Conservation (phyloP, 2,888 invertebrate genomes). For the Galeruca laticollis region DNA sequence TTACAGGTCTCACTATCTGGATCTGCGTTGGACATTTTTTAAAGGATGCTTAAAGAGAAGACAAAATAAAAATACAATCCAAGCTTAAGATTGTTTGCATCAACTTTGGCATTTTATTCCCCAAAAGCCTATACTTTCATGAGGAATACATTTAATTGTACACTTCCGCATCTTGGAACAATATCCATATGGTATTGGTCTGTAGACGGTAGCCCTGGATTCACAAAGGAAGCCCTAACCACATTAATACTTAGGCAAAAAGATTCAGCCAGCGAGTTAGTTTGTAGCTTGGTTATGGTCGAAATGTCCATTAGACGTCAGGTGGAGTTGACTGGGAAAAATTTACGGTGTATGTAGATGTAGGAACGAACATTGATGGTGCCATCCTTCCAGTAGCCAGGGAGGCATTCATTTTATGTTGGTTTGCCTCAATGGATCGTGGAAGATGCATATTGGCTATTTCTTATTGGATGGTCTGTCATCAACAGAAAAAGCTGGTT, state of each 20-base stretch:
- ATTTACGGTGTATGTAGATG: slow-evolving; percentile 52
- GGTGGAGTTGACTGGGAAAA: slow-evolving; percentile 50
- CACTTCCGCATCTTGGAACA: slow-evolving; percentile 40
- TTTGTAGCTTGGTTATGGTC: slow-evolving; percentile 51
- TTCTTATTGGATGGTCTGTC: slow-evolving; percentile 47
- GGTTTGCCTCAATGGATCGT: slow-evolving; percentile 32
- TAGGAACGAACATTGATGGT: slow-evolving; percentile 46
- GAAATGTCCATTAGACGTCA: slow-evolving; percentile 54
- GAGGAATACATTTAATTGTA: neutral
- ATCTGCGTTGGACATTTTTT: slow-evolving; percentile 21
- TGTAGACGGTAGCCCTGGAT: slow-evolving; percentile 48
- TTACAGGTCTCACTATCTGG: slow-evolving; percentile 28
- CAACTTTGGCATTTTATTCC: slow-evolving; percentile 43
- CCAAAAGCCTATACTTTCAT: slow-evolving; percentile 40
- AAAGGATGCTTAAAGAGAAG: slow-evolving; percentile 27
- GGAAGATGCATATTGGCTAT: slow-evolving; percentile 53
- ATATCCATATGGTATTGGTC: slow-evolving; percentile 44
- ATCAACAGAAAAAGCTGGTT: slow-evolving; percentile 40
- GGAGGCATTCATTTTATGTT: slow-evolving; percentile 53
- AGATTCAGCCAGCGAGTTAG: slow-evolving; percentile 17
- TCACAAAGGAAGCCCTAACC: slow-evolving; percentile 45
- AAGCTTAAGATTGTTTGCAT: slow-evolving; percentile 32
- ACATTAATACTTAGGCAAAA: slow-evolving; percentile 40
- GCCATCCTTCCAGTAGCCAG: slow-evolving; percentile 49
- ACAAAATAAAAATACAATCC: slow-evolving; percentile 25